phyloP scores from a whole-genome alignment of 2,113 vertebrate genomes.

The Amazona guildingii region DNA sequence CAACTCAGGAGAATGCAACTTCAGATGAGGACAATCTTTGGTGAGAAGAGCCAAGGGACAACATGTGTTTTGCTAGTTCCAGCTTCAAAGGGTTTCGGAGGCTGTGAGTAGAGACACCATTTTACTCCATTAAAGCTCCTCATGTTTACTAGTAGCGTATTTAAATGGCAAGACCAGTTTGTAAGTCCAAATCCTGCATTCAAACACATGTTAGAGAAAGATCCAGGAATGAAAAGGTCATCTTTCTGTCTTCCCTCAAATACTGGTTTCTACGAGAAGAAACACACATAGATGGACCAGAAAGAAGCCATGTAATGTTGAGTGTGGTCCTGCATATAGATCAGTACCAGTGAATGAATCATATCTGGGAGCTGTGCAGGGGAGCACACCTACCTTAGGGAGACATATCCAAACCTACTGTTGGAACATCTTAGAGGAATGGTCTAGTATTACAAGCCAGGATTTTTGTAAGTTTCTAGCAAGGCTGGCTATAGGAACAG shows the following conservation, averaged over 20 bases:
- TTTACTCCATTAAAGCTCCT: neutral
- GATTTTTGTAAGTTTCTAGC: neutral
- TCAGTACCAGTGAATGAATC: neutral
- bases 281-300: neutral
- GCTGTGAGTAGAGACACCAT: neutral
- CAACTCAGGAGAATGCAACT: neutral
- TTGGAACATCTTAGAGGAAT: neutral
- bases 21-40: neutral
- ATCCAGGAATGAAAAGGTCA: neutral
- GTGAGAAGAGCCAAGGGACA: neutral
- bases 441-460: neutral
- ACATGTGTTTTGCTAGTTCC: neutral
- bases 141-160: neutral
- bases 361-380: neutral
- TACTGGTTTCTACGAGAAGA: neutral
- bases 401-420: neutral
- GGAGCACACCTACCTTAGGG: rapidly evolving
- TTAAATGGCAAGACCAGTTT: neutral
- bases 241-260: neutral
- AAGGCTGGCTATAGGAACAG: neutral
- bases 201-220: neutral
- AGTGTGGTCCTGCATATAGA: neutral
- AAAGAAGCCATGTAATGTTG: neutral
- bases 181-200: neutral
- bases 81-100: rapidly evolving